Evolutionary conservation across 2,888 invertebrate genomes (phyloP), one percentile per base, ranked within the genome.

Genomic region (Pristionchus mayeri): DNA sequence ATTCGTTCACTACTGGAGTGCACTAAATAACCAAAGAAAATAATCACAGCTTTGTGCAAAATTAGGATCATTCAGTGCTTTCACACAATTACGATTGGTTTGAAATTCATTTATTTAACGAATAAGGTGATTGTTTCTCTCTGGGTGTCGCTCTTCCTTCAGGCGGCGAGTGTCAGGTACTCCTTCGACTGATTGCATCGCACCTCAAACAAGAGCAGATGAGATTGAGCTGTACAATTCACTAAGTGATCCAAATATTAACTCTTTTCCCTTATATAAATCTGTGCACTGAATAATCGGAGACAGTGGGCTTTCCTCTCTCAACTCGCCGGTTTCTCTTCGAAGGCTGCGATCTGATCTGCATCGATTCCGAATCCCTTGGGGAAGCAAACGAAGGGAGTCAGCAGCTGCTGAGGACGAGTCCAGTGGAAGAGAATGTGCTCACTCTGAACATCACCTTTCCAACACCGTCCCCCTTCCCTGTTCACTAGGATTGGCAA

Each of bases 161-260:
- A 71, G 1, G 71, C 71, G 13, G 40, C 6, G n/a, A 71, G 7
- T 9, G 40, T 44, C 24, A 71, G 71, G 24, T 40, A 71, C 40
- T 71, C 71, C 71, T 71, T 71, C 71, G 71, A n/a, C 24, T 71
- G 71, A 30, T 71, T 71, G 71, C 71, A 71, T n/a, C 71, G 71
- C 21, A 71, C 71, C 71, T 71, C 16, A 57, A 57, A 57, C 24
- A n/a, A n/a, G n/a, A n/a, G n/a, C n/a, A n/a, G n/a, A n/a, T n/a
- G n/a, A n/a, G n/a, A n/a, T n/a, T n/a, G n/a, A n/a, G n/a, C n/a
- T n/a, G n/a, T n/a, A 67, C 18, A 67, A 6, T 37, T 16, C 34
- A 21, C 4, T 40, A 40, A 24, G 9, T 2, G 24, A 57, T 57
- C 6, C n/a, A 57, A n/a, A 27, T 27, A n/a, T n/a, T n/a, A n/a